These are phyloP conservation scores for Sinodicranocentrus sp. DNA, from an alignment of 2,888 invertebrate genomes.

Conservation along the genomic window DNA sequence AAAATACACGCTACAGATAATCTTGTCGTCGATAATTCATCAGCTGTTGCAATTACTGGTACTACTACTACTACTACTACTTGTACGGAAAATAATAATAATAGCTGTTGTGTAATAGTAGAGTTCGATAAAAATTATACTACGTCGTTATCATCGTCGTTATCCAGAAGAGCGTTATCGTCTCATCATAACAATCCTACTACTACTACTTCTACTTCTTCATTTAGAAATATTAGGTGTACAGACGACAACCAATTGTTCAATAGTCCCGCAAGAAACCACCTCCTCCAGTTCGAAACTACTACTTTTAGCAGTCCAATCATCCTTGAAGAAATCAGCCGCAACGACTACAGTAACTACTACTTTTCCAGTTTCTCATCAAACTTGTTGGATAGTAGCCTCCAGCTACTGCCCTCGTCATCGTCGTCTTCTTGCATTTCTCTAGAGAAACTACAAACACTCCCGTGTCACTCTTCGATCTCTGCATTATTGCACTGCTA, in stretches of 20 bases:
- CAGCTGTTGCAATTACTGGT: constrained; percentile 23
- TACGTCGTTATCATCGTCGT: constrained; percentile 8
- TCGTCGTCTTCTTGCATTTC: constrained; percentile 32
- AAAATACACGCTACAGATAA: constrained; percentile 32
- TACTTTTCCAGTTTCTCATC: constrained; percentile 9
- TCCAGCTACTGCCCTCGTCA: neutral
- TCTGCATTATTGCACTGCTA: constrained; percentile 47
- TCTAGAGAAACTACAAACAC: constrained; percentile 24
- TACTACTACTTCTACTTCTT: too few relatives aligned
- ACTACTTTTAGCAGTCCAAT: constrained; percentile 4
- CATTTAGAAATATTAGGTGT: constrained; percentile 24
- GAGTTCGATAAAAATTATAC: constrained; percentile 13
- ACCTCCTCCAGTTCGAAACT: constrained; percentile 20
- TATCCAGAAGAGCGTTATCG: too few relatives aligned
- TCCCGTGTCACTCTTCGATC: constrained; percentile 41
- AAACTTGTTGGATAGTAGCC: constrained; percentile 12
- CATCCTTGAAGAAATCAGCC: neutral
- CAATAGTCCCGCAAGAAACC: constrained; percentile 10
- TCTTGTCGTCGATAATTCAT: constrained; percentile 25
- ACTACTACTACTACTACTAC: constrained; percentile 19
- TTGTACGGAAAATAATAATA: constrained; percentile 4
- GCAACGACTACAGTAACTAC: constrained; percentile 20
- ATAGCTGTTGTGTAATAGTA: constrained; percentile 16
- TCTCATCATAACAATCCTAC: neutral
- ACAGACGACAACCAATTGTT: constrained; percentile 46